Percentiles rank a stretch among this genome's conserved stretches.
Conservation (phyloP, 2,888 invertebrate species). For the Melieria picta region DNA sequence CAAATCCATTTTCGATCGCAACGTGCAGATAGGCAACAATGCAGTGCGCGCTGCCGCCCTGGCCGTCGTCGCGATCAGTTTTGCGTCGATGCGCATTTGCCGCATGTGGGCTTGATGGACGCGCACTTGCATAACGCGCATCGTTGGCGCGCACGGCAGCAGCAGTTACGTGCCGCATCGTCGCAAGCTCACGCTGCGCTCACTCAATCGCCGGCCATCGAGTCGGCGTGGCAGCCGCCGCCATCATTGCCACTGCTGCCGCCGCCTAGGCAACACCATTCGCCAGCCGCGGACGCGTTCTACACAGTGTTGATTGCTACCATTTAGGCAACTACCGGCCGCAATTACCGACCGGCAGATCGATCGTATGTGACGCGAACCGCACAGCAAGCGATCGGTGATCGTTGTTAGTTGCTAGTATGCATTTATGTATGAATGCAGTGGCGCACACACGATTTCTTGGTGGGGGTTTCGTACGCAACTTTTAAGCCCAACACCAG, state of each 20-base stretch:
- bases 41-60: constrained; percentile 5
- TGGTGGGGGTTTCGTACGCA: no score
- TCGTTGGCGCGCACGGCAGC: background rate
- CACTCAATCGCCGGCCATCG: constrained; percentile 5
- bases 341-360: constrained; percentile 13
- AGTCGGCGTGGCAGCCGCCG: background rate
- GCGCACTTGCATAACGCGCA: constrained; percentile 3
- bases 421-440: no score
- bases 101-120: constrained; percentile 43
- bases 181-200: constrained; percentile 4
- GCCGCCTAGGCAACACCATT: constrained; percentile 18
- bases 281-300: constrained; percentile 47
- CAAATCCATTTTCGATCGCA: constrained; percentile 65
- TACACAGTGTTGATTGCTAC: constrained; percentile 52
- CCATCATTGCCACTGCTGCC: background rate
- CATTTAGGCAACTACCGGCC: constrained; percentile 46
- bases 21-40: constrained; percentile 24
- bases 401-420: no score
- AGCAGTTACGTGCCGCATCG: constrained; percentile 2
- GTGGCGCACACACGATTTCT: no score
- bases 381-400: no score
- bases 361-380: constrained; percentile 1
- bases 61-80: constrained; percentile 35
- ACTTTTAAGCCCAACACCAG: no score
- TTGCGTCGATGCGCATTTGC: constrained; percentile 41